phyloP scores from a whole-genome alignment of 2,797 vertebrate species.

The Macroramphosus scolopax region DNA sequence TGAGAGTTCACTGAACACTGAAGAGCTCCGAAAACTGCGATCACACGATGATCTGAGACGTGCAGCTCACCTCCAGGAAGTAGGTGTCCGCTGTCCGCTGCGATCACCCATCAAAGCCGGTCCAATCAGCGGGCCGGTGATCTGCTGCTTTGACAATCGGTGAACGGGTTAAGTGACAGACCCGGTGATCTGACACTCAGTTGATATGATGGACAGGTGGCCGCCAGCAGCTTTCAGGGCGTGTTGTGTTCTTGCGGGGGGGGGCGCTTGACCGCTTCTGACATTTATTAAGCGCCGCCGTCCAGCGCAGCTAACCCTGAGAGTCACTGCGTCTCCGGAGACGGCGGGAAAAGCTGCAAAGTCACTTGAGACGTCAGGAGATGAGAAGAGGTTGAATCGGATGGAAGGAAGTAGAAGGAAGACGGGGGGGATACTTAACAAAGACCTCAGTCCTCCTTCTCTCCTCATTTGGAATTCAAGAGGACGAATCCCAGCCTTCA shows the following conservation, averaged over 20 bases:
- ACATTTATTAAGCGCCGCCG: slow-evolving; percentile 65
- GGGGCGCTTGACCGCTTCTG: slow-evolving; percentile 63
- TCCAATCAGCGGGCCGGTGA: slow-evolving; percentile 49
- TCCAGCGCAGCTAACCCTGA: slow-evolving; percentile 36
- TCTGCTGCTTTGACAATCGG: slow-evolving; percentile 47
- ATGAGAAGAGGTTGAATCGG: not conserved
- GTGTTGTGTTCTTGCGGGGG: slow-evolving; percentile 51
- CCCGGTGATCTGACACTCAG: slow-evolving; percentile 51
- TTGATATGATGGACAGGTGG: slow-evolving; percentile 74
- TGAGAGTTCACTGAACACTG: not conserved
- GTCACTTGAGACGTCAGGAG: slow-evolving; percentile 30
- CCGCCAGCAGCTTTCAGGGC: slow-evolving; percentile 72
- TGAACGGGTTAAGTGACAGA: slow-evolving; percentile 71
- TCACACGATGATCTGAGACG: not conserved
- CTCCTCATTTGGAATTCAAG: slow-evolving; percentile 23
- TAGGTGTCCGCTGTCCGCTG: slow-evolving; percentile 37
- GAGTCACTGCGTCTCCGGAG: slow-evolving; percentile 20
- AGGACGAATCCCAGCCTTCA: slow-evolving; percentile 8
- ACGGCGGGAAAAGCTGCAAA: slow-evolving; percentile 26
- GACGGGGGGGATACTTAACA: too few relatives aligned
- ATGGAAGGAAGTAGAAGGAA: not conserved
- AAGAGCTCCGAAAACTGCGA: not conserved
- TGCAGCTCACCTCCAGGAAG: slow-evolving; percentile 50
- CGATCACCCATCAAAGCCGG: slow-evolving; percentile 53
- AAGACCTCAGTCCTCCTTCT: not conserved